These are phyloP conservation scores for Ephestia elutella DNA, from an alignment of 1,140 invertebrate species.

Conservation along the genomic window DNA sequence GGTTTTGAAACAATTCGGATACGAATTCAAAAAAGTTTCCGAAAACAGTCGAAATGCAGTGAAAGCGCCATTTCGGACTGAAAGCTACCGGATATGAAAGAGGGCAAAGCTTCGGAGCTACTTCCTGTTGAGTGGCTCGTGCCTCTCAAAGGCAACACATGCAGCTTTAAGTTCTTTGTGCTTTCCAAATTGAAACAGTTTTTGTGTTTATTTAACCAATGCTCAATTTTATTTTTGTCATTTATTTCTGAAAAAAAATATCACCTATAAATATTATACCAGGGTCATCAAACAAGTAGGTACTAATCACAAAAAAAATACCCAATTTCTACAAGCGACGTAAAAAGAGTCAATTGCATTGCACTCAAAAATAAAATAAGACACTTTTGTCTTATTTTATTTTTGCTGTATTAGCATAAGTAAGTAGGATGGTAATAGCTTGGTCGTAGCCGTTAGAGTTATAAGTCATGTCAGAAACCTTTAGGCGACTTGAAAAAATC, in stretches of 20 bases:
- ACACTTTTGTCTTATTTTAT: too few species aligned
- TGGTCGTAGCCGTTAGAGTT: too few species aligned
- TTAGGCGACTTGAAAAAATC: too few species aligned
- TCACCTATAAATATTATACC: too few species aligned
- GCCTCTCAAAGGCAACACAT: constrained; percentile 37
- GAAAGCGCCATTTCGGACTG: constrained; percentile 26
- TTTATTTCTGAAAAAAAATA: not conserved
- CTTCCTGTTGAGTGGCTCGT: constrained; percentile 23
- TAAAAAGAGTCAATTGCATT: too few species aligned
- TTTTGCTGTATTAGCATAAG: too few species aligned
- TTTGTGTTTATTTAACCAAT: constrained; percentile 5
- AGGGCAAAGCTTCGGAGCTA: constrained; percentile 26
- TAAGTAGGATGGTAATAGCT: too few species aligned
- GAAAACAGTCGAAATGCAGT: constrained; percentile 1
- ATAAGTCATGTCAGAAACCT: too few species aligned
- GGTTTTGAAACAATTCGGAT: not conserved
- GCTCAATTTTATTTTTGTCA: not conserved
- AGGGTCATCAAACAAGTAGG: too few species aligned
- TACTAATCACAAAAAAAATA: too few species aligned
- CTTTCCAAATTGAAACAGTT: constrained; percentile 34
- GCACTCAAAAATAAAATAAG: too few species aligned
- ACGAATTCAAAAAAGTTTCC: not conserved
- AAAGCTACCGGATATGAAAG: constrained; percentile 39
- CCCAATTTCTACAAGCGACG: too few species aligned
- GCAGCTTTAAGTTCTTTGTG: constrained; percentile 40